Evolutionary conservation across 2,888 invertebrate species (phyloP), one percentile per base, ranked within the genome.

Genomic region (Keiferia lycopersicella): DNA sequence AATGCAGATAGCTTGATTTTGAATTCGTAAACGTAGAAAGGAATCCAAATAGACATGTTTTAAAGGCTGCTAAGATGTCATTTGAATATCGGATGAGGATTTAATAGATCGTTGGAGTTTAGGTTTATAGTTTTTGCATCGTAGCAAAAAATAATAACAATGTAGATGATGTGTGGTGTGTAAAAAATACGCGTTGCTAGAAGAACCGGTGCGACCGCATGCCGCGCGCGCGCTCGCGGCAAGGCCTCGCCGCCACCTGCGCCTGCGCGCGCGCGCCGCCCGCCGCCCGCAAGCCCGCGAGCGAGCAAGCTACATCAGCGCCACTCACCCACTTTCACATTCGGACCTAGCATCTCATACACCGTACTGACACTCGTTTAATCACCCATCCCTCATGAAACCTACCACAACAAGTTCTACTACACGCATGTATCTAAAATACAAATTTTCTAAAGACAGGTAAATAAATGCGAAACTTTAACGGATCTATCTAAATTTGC

Each of bases 201-300:
- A 84, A 86, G 85, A 91, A 91, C 91, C 91, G 91, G 91, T 91
- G 89, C 77, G 86, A 91, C 91, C 87, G 85, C 91, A 91, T 91
- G 84, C 90, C 88, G 78, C 76, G 82, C 86, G 85, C 81, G 84
- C 84, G 87, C 87, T 87, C 79, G 81, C 84, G 87, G 88, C 88
- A 87, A 87, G 87, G 88, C 65, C 63, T 68, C 70, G 67, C 64
- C 61, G 45, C 57, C 68, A 60, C 67, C 45, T 45, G 45, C 65
- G 62, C 65, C n/a, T n/a, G 65, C 62, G 72, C 73, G 67, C 69
- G 45, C 68, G n/a, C 78, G 80, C 71, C 74, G 74, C 76, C 82
- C 82, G 56, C 12, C 53, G 71, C 68, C 64, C 73, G 65, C 50
- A 8, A 50, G 68, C 65, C 63, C 61, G 65, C 71, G 22, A 22